Evolutionary conservation across 1,140 invertebrate species (phyloP).

Genomic region (Drosophila nigromelanica): DNA sequence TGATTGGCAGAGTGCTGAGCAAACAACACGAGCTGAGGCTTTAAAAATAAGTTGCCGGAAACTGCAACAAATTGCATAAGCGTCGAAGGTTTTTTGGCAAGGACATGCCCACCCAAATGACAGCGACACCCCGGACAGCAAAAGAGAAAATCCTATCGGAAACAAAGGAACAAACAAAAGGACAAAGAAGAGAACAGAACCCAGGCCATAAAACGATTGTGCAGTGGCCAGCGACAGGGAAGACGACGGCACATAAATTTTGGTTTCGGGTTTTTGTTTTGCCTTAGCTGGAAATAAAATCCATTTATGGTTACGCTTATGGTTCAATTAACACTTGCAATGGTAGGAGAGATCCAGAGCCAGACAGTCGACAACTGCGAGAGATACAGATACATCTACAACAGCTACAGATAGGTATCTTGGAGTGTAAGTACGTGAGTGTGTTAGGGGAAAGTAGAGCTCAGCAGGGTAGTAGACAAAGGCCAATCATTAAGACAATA

Average conservation of each 20-base stretch:
- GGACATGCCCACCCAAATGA: slow-evolving; percentile 60
- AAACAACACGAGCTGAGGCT: slow-evolving; percentile 46
- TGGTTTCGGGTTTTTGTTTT: slow-evolving; percentile 62
- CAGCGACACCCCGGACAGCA: slow-evolving; percentile 50
- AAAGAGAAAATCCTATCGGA: slow-evolving; percentile 28
- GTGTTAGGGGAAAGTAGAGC: slow-evolving; percentile 59
- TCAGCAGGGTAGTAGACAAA: slow-evolving; percentile 64
- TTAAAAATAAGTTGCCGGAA: slow-evolving; percentile 21
- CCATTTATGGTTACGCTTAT: slow-evolving; percentile 83
- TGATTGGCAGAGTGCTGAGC: slow-evolving; percentile 28
- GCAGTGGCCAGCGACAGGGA: slow-evolving; percentile 1
- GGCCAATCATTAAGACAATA: slow-evolving; percentile 73
- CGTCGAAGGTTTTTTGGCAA: slow-evolving; percentile 57
- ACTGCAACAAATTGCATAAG: slow-evolving; percentile 81
- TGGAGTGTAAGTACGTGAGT: slow-evolving; percentile 35
- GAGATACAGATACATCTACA: slow-evolving; percentile 21
- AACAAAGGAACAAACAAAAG: slow-evolving; percentile 47
- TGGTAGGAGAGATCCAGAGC: slow-evolving; percentile 34
- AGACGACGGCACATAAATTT: slow-evolving; percentile 64
- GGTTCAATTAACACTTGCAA: slow-evolving; percentile 82
- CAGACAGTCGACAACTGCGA: neutral
- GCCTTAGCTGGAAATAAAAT: slow-evolving; percentile 76
- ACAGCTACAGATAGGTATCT: slow-evolving; percentile 51
- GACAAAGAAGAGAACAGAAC: slow-evolving; percentile 46
- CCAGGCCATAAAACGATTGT: slow-evolving; percentile 65